Percentiles rank a stretch among this genome's conserved stretches.
Conservation (phyloP, 2,888 invertebrate genomes). For the Cephus sareptanus region DNA sequence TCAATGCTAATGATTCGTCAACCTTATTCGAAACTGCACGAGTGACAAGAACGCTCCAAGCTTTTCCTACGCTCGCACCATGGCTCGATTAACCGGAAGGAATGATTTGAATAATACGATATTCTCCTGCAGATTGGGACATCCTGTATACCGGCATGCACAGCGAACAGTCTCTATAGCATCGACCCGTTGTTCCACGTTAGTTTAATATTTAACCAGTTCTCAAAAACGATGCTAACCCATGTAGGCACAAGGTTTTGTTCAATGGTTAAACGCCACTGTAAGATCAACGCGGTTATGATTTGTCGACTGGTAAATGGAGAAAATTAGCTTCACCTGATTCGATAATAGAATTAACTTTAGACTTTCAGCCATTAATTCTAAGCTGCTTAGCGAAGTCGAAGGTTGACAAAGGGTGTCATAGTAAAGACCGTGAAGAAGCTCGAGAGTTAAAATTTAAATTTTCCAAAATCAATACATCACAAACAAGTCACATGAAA, state of each 20-base stretch:
- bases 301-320: neutral
- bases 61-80: neutral
- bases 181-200: neutral
- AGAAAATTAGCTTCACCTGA: constrained; percentile 1
- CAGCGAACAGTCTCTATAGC: neutral
- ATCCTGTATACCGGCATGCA: neutral
- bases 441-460: neutral
- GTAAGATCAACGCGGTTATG: neutral
- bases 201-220: neutral
- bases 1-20: neutral
- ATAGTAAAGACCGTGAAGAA: neutral
- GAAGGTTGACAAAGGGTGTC: neutral
- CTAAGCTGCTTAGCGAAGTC: neutral
- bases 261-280: neutral
- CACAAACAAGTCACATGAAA: neutral
- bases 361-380: neutral
- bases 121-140: neutral
- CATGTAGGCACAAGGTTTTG: neutral
- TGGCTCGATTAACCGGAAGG: neutral
- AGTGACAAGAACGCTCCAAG: neutral
- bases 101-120: neutral
- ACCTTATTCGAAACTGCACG: neutral
- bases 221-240: neutral
- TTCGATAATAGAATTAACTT: neutral
- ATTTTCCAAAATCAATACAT: neutral